phyloP scores from a whole-genome alignment of 2,797 vertebrate genomes.

The Sparidentex hasta region DNA sequence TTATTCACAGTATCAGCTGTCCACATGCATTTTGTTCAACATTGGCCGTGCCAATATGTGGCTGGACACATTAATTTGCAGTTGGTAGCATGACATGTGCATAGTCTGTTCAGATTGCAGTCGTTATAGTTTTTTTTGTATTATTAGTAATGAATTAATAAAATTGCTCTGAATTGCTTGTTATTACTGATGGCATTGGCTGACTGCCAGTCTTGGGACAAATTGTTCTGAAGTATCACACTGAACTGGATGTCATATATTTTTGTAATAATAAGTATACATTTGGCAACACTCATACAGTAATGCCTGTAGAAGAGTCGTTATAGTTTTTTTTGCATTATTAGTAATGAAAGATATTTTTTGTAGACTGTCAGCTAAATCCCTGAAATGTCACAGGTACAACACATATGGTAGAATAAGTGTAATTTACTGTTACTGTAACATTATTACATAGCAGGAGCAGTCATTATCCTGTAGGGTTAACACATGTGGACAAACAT shows the following conservation, averaged over 20 bases:
- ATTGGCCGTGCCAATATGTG: conserved; percentile 8
- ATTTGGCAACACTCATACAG: no score
- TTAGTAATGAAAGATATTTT: conserved; percentile 3
- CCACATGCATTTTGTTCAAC: neutral
- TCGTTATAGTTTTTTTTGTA: neutral
- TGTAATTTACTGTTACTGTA: neutral
- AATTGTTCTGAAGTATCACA: no score
- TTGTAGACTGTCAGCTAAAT: neutral
- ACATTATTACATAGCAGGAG: neutral
- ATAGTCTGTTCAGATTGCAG: conserved; percentile 2
- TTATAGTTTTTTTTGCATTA: neutral
- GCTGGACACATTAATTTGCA: neutral
- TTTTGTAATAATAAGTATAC: no score
- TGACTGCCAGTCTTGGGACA: no score
- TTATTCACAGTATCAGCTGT: conserved; percentile 12
- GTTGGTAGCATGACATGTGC: neutral
- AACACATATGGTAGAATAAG: neutral
- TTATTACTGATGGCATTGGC: no score
- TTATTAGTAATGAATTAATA: conserved; percentile 1
- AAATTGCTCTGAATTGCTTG: no score
- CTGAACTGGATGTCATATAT: no score
- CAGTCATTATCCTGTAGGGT: neutral
- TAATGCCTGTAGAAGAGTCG: no score
- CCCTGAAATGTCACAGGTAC: neutral
- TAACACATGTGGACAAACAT: neutral